Evolutionary conservation across 2,797 vertebrate species (phyloP), one percentile per base, ranked within the genome.

Genomic region (Oreortyx pictus): DNA sequence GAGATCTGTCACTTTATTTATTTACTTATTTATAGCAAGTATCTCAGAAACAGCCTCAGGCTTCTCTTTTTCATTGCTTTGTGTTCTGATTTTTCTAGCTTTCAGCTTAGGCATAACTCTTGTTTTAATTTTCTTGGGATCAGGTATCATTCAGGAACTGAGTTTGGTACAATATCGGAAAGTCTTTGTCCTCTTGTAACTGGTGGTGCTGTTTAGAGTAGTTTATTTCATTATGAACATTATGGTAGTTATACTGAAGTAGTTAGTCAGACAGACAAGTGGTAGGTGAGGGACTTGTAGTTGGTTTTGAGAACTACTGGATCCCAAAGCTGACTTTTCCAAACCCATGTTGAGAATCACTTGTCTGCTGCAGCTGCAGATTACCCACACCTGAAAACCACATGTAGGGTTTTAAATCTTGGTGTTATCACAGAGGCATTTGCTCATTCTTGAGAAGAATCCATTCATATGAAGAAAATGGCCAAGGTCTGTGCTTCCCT

Each of bases 31-130:
- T 57, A 22, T 27, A 46, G 4, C 20, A 57, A 87, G 22, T 39
- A 65, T 29, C 54, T 72, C 65, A n/a, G 50, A 93, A 83, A 73
- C 24, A 82, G 46, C 44, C n/a, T 67, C 27, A 52, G 24, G 35
- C 24, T 18, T 89, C 6, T 90, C 15, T 90, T 67, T 74, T 75
- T 43, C 29, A 2, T 59, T 61, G 31, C 65, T 77, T 23, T 62
- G 1, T 41, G 14, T 54, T 87, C 77, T 77, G 46, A 49, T 77
- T 93, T 90, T 93, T 88, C 15, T 95, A 68, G 35, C 44, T 91
- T n/a, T 31, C 15, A 62, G 24, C 18, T 35, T 41, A 62, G 24
- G 29, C 50, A 78, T 70, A 95, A 47, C 15, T 25, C 2, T 70
- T 52, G 31, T 47, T 93, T 89, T 75, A 64, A 9, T 82, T 24